Conservation (phyloP, 1,140 invertebrate genomes). For the Drosophila simulans region DNA sequence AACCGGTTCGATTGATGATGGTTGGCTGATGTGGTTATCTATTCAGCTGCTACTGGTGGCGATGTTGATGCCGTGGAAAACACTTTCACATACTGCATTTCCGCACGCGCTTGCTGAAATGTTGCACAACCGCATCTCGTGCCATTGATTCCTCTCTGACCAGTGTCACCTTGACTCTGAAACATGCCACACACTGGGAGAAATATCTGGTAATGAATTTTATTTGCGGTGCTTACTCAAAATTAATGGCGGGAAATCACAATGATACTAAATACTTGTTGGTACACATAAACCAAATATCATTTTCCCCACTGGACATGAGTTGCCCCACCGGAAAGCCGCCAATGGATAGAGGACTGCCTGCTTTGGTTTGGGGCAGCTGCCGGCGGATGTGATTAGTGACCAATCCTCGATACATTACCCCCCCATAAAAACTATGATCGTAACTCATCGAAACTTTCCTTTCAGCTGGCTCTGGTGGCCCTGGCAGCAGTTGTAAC, state of each 20-base stretch:
- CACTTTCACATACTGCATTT: slow-evolving; percentile 77
- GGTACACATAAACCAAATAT: neutral
- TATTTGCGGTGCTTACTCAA: neutral
- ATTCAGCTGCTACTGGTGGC: slow-evolving; percentile 18
- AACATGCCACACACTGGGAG: slow-evolving; percentile 32
- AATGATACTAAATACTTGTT: too few relatives aligned
- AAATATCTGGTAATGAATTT: neutral
- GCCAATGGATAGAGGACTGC: slow-evolving; percentile 12
- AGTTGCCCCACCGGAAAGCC: slow-evolving; percentile 43
- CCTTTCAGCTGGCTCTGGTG: slow-evolving; percentile 65
- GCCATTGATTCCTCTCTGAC: slow-evolving; percentile 54
- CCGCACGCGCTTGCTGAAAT: slow-evolving; percentile 51
- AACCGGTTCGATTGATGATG: slow-evolving; percentile 70
- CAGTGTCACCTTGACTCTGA: slow-evolving; percentile 76
- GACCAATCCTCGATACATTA: slow-evolving; percentile 22
- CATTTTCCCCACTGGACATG: slow-evolving; percentile 6
- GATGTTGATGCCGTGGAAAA: slow-evolving; percentile 15
- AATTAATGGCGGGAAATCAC: neutral
- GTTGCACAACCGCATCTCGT: slow-evolving; percentile 63
- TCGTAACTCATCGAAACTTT: slow-evolving; percentile 33
- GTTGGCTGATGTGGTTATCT: slow-evolving; percentile 6
- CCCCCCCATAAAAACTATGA: slow-evolving; percentile 4
- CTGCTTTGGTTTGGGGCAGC: slow-evolving; percentile 32
- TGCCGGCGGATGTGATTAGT: slow-evolving; percentile 46
- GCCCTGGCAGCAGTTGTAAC: slow-evolving; percentile 57